These are phyloP conservation scores for Sinosuthora webbiana DNA, from an alignment of 2,113 vertebrate species.

Conservation along the genomic window DNA sequence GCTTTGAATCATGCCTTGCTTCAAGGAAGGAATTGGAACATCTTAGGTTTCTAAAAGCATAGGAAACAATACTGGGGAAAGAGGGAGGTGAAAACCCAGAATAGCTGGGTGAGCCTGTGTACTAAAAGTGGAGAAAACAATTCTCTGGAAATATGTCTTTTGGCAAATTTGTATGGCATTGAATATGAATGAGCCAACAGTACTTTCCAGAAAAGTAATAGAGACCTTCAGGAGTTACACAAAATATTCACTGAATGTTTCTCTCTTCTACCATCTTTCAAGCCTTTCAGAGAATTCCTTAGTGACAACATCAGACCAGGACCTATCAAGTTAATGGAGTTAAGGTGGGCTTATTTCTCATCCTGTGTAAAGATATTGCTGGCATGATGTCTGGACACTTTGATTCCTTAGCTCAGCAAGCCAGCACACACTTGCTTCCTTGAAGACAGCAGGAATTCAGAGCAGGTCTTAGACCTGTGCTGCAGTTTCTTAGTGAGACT, in stretches of 20 bases:
- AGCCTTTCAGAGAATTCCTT: neutral
- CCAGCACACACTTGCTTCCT: neutral
- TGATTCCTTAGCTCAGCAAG: neutral
- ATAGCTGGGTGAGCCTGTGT: rapidly evolving
- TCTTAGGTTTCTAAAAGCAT: neutral
- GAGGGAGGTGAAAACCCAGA: neutral
- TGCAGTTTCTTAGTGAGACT: neutral
- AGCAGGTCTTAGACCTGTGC: neutral
- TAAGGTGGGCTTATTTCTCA: neutral
- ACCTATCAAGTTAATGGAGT: neutral
- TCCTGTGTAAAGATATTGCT: neutral
- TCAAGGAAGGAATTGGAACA: neutral
- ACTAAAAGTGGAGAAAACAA: neutral
- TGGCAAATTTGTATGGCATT: neutral
- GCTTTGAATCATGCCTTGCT: neutral
- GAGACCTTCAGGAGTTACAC: neutral
- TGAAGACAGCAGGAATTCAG: neutral
- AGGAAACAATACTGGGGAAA: neutral
- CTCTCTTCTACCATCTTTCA: neutral
- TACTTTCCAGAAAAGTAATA: neutral
- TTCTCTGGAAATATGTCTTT: neutral
- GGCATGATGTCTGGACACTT: neutral
- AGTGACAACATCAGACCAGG: neutral
- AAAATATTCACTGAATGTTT: neutral
- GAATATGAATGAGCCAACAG: neutral